Evolutionary conservation across 2,888 invertebrate genomes (phyloP), one percentile per base, ranked within the genome.

Genomic region (Eutolmus rufibarbis): DNA sequence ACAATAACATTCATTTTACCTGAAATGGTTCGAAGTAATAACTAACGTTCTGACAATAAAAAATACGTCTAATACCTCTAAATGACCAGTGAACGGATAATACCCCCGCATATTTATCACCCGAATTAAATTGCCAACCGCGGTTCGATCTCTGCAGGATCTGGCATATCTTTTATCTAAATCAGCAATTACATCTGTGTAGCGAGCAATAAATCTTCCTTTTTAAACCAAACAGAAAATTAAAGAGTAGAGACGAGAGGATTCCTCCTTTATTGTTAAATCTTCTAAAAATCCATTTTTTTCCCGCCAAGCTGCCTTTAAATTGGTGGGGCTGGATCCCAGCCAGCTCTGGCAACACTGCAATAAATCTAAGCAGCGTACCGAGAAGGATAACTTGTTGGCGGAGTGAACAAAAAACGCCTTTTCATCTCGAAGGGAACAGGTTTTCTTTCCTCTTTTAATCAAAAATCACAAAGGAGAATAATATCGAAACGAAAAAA

Each of bases 381-480:
- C 37, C 43, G 40, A 84, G 74, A 85, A 85, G 85, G 85, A 85
- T 74, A 85, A 85, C 85, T 85, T 85, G 85, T 74, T 74, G 74
- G 74, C 43, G 74, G 40, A 79, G 37, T 14, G 23, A 43, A 85
- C 57, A 84, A 85, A 85, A 85, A 74, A 85, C 31, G 23, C n/a
- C 74, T 74, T 85, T 85, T 85, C 85, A 85, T 85, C 31, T 85
- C 74, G 43, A 85, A 85, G 85, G 74, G 74, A 85, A 74, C 74
- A 74, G 85, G 74, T 85, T 84, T 85, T 46, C 85, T 85, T 46
- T 40, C 74, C 66, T 84, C 74, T 43, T 85, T 85, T 85, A 74
- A 85, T 74, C 74, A 74, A 85, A 84, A 85, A 85, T 85, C 74
- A 85, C 85, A 85, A 85, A 85, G 85, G 85, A 85, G 74, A 74